Conservation (phyloP, 1,140 invertebrate genomes). For the Conopomorpha cramerella region DNA sequence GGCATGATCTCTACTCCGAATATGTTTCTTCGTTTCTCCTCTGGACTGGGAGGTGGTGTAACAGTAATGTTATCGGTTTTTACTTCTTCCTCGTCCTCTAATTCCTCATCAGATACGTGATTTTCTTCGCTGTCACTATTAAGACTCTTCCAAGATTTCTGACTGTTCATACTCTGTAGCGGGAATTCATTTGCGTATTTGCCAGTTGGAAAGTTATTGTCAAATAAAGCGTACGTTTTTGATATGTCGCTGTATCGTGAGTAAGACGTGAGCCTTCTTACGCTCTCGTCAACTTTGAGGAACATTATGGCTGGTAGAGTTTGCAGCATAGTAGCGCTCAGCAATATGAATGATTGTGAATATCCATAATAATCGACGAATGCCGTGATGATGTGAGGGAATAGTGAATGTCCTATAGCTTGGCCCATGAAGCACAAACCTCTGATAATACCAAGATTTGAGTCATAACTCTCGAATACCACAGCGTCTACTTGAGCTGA, state of each 20-base stretch:
- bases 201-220: constrained; percentile 27
- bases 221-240: constrained; percentile 36
- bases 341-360: constrained; percentile 29
- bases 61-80: constrained; percentile 22
- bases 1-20: constrained; percentile 54
- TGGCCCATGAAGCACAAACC: constrained; percentile 37
- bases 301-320: constrained; percentile 36
- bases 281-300: constrained; percentile 28
- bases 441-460: constrained; percentile 26
- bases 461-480: constrained; percentile 46
- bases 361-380: constrained; percentile 43
- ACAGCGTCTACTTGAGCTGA: constrained; percentile 50
- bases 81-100: constrained; percentile 19
- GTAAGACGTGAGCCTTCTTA: constrained; percentile 22
- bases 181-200: constrained; percentile 35
- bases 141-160: constrained; percentile 54
- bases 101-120: constrained; percentile 9
- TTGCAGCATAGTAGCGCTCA: constrained; percentile 42
- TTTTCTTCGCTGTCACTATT: constrained; percentile 41
- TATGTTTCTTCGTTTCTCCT: constrained; percentile 40
- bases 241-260: constrained; percentile 38
- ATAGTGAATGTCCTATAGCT: constrained; percentile 38
- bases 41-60: constrained; percentile 49
- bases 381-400: constrained; percentile 44
- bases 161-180: constrained; percentile 38